Base-by-base conservation (phyloP, 2,113 vertebrate species). In the Hepsetus odoe region DNA sequence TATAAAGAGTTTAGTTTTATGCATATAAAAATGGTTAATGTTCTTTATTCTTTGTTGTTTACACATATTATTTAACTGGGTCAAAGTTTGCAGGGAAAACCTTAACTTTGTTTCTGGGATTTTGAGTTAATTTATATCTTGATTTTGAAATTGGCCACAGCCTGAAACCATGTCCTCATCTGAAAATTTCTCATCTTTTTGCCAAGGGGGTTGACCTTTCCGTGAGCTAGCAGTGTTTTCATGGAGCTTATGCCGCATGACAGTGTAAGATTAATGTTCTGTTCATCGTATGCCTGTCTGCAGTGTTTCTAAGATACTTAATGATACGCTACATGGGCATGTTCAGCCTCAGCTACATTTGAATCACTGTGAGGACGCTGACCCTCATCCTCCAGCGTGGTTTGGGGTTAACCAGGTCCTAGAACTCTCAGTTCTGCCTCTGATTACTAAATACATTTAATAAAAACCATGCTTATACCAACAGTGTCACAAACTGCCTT, bases 181-280 rank as follows among this genome's bases (percentile, higher is more conserved):
- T 79, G 68, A 32, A 76, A 62, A 44, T 69, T 80, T 59, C 55
- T 64, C 62, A 14, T 49, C 32, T 64, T 53, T 74, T 65, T 67
- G 73, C 51, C 73, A 74, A 74, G 71, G 65, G 64, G 71, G 61
- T 11, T 12, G 68, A 40, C 51, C 81, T 84, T 81, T 74, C 81
- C 81, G 46, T 79, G 72, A 76, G 77, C 53, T 56, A 58, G 76
- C 40, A 49, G 51, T 80, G 77, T 68, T 67, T 70, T n/a, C n/a
- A 55, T 55, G 40, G 64, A 74, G 72, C 46, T 64, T 33, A 65
- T 68, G 73, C 67, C 69, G 72, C 56, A 72, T 80, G 77, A 83
- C 64, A 53, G 62, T 28, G 77, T 66, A 61, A 69, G 73, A 83
- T 68, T 84, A 68, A 77, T 84, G 75, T 53, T 75, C 72, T 58